phyloP scores from a whole-genome alignment of 2,113 vertebrate genomes.

The Brachyhypopomus occidentalis region DNA sequence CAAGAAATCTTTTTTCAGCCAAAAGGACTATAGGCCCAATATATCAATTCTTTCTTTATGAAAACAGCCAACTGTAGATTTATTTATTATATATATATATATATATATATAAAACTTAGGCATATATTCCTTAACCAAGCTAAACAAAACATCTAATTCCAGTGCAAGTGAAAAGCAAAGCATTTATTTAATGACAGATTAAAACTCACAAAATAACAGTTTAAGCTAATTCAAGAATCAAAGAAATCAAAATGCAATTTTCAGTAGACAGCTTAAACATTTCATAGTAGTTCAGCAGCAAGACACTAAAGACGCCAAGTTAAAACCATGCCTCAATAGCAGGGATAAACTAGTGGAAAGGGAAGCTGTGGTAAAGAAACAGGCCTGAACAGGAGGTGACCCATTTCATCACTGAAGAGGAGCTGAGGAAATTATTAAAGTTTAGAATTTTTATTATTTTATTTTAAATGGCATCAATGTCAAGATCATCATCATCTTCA shows the following conservation, averaged over 20 bases:
- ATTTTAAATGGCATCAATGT: conserved; percentile 95
- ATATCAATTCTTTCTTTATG: too few species aligned
- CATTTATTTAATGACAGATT: conserved; percentile 73
- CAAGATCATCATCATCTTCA: conserved; percentile 94
- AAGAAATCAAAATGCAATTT: conserved; percentile 59
- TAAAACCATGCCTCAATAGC: conserved; percentile 42
- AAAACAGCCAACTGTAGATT: too few species aligned
- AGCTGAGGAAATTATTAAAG: conserved; percentile 60
- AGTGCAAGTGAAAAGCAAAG: conserved; percentile 53
- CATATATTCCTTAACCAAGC: too few species aligned
- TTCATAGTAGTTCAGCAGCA: conserved; percentile 36
- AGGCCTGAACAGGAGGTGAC: conserved; percentile 35
- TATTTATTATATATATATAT: too few species aligned
- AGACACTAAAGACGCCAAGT: conserved; percentile 34
- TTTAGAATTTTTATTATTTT: conserved; percentile 8
- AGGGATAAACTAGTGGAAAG: conserved; percentile 13
- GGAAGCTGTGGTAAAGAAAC: not conserved
- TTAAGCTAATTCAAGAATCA: conserved; percentile 43
- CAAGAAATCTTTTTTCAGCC: too few species aligned
- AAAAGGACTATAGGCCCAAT: too few species aligned
- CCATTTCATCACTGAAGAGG: conserved; percentile 60
- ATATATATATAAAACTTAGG: too few species aligned
- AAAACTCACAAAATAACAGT: conserved; percentile 37
- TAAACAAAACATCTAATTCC: not conserved
- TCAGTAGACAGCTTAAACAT: conserved; percentile 56